These are phyloP conservation scores for Heliconius cydno DNA, from an alignment of 2,888 invertebrate genomes.

Conservation along the genomic window DNA sequence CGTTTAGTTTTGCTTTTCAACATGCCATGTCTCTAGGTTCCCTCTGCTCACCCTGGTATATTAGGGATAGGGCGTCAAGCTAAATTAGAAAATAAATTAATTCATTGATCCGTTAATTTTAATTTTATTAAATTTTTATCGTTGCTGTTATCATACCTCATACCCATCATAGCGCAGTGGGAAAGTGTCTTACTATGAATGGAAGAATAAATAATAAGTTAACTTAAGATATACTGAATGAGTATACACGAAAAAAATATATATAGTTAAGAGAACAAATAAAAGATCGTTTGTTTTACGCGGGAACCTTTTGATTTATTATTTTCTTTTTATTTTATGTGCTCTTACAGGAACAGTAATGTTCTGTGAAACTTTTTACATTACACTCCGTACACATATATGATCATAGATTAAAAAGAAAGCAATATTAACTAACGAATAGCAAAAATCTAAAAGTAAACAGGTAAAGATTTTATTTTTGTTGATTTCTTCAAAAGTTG, in stretches of 20 bases:
- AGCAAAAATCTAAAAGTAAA: too few relatives aligned
- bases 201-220: neutral
- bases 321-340: constrained; percentile 11
- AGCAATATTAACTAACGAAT: neutral
- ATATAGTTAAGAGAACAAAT: neutral
- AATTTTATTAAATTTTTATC: too few relatives aligned
- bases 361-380: neutral
- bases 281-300: neutral
- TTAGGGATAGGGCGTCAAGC: too few relatives aligned
- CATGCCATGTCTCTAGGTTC: neutral
- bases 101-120: too few relatives aligned
- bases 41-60: too few relatives aligned
- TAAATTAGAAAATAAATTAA: too few relatives aligned
- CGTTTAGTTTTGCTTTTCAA: neutral
- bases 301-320: neutral
- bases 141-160: too few relatives aligned
- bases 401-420: neutral
- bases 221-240: neutral
- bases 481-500: too few relatives aligned
- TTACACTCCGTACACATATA: neutral
- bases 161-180: neutral
- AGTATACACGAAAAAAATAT: neutral
- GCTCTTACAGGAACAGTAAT: neutral
- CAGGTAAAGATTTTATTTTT: too few relatives aligned
- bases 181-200: neutral